Conservation (phyloP, 64 coral and sea anemone genomes). For the Platygyra sinensis region DNA sequence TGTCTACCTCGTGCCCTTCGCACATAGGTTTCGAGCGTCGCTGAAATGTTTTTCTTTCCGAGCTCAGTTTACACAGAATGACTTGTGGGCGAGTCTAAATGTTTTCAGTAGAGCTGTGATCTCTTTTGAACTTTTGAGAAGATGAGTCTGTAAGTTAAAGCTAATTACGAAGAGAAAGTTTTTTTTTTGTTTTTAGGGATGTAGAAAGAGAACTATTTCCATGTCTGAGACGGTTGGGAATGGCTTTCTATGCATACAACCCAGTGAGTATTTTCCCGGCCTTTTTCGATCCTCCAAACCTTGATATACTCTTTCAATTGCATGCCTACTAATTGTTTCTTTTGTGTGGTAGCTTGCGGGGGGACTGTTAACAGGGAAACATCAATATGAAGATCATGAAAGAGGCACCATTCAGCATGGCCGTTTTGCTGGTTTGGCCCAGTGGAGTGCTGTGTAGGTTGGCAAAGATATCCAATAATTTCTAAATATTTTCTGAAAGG, state of each 20-base stretch:
- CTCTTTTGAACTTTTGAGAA: too few species aligned
- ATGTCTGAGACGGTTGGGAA: conserved; percentile 81
- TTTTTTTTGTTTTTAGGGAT: conserved; percentile 59
- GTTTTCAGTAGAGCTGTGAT: too few species aligned
- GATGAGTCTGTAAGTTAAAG: too few species aligned
- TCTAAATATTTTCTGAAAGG: background rate
- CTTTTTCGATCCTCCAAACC: background rate
- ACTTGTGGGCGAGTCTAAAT: too few species aligned
- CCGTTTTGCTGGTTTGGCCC: conserved; percentile 59
- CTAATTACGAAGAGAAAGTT: too few species aligned
- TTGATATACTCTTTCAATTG: background rate
- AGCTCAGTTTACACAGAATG: too few species aligned
- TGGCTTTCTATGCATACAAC: conserved; percentile 97
- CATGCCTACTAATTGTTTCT: background rate
- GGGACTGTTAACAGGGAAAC: conserved; percentile 83
- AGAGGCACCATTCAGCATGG: conserved; percentile 51
- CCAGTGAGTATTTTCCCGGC: too few species aligned
- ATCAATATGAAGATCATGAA: conserved; percentile 66
- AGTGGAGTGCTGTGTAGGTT: conserved; percentile 67
- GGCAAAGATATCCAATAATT: background rate
- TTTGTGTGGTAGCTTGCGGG: conserved; percentile 61
- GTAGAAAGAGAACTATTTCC: conserved; percentile 93
- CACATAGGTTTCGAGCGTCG: too few species aligned
- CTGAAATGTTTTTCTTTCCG: too few species aligned
- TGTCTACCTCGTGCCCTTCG: too few species aligned